phyloP scores from a whole-genome alignment of 2,797 vertebrate species.

The Acanthornis magna region DNA sequence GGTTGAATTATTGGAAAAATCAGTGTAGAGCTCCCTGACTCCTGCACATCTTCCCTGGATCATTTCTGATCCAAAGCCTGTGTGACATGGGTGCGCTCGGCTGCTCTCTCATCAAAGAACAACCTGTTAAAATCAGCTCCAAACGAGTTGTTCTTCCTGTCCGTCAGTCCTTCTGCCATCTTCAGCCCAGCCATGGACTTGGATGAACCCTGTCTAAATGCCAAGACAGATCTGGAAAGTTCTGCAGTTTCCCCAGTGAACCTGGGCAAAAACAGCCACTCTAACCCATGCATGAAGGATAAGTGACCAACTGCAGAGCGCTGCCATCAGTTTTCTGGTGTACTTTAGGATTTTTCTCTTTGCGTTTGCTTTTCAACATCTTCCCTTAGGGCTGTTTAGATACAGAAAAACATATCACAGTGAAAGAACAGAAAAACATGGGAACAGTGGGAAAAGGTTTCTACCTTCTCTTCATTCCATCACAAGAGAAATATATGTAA shows the following conservation, averaged over 20 bases:
- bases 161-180: background rate
- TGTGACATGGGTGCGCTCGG: background rate
- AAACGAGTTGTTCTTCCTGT: fast-evolving
- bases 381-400: background rate
- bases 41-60: background rate
- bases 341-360: background rate
- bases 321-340: background rate
- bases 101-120: background rate
- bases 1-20: background rate
- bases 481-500: background rate
- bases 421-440: background rate
- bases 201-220: background rate
- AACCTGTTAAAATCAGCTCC: background rate
- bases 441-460: background rate
- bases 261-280: background rate
- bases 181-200: background rate
- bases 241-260: background rate
- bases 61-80: background rate
- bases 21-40: background rate
- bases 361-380: background rate
- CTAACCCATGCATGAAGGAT: background rate
- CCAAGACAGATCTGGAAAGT: slow-evolving; percentile 9
- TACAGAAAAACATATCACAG: background rate
- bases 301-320: background rate
- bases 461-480: background rate